Conservation (phyloP, 2,797 vertebrate genomes). For the Cichlasoma orientale region DNA sequence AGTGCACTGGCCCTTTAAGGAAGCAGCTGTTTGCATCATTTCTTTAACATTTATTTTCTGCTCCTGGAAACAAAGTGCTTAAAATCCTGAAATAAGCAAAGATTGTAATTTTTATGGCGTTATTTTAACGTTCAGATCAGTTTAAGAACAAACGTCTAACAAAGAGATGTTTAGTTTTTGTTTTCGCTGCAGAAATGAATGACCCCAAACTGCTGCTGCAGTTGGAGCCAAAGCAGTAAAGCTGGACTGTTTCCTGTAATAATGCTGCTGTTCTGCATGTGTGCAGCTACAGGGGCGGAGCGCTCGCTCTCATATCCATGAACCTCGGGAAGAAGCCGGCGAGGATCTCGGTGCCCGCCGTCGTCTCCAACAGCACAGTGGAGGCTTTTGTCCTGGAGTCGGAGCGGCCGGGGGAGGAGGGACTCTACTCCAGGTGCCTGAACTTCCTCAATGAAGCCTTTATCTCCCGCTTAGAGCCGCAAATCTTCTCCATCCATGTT, state of each 20-base stretch:
- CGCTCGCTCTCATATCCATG: slow-evolving; percentile 87
- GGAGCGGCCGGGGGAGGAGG: slow-evolving; percentile 71
- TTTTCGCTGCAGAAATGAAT: too few relatives aligned
- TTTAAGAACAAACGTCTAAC: background rate
- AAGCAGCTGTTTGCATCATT: background rate
- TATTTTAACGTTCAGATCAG: background rate
- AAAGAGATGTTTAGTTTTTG: too few relatives aligned
- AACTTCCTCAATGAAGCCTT: slow-evolving; percentile 4
- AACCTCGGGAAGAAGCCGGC: slow-evolving; percentile 83
- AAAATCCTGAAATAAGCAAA: background rate
- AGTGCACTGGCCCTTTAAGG: background rate
- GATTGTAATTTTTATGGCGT: background rate
- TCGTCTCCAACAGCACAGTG: slow-evolving; percentile 73
- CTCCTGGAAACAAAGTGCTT: background rate
- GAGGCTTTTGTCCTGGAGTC: slow-evolving; percentile 89
- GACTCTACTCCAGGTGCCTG: slow-evolving; percentile 87
- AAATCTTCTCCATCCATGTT: background rate
- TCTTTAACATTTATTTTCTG: background rate
- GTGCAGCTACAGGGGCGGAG: slow-evolving; percentile 83
- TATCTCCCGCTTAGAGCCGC: background rate
- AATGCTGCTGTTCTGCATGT: slow-evolving; percentile 30
- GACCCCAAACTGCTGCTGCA: background rate
- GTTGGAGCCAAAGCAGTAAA: background rate
- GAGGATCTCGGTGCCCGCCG: slow-evolving; percentile 73
- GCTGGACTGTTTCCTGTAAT: too few relatives aligned